Percentiles rank a stretch among this genome's conserved stretches.
These are phyloP conservation scores for Hydraecia micacea DNA, from an alignment of 2,888 invertebrate species.

Conservation along the genomic window DNA sequence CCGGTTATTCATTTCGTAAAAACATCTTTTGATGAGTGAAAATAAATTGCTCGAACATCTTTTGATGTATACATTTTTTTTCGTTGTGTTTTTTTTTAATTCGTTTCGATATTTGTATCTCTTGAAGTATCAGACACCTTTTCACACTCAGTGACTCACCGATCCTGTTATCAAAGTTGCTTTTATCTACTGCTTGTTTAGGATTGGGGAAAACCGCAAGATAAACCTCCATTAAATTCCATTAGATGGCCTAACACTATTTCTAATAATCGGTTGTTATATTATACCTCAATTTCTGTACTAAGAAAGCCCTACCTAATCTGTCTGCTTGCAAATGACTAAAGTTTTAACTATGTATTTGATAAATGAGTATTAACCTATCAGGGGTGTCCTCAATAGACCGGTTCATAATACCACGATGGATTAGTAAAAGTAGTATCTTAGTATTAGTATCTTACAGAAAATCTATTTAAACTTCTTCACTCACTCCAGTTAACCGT, in stretches of 20 bases:
- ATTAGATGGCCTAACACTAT: slow-evolving; percentile 39
- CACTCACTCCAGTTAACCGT: slow-evolving; percentile 25
- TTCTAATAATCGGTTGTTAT: slow-evolving; percentile 53
- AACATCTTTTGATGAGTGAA: slow-evolving; percentile 38
- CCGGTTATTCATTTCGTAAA: slow-evolving; percentile 33
- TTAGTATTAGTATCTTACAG: slow-evolving; percentile 18
- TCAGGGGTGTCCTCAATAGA: slow-evolving; percentile 53
- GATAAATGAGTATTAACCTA: slow-evolving; percentile 64
- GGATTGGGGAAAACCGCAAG: slow-evolving; percentile 33
- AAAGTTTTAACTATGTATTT: slow-evolving; percentile 66
- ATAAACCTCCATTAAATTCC: slow-evolving; percentile 38
- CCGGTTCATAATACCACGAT: slow-evolving; percentile 37
- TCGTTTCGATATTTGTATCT: slow-evolving; percentile 16
- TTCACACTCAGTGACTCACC: slow-evolving; percentile 24
- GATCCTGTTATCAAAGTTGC: slow-evolving; percentile 4
- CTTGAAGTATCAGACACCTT: slow-evolving; percentile 23
- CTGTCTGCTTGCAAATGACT: slow-evolving; percentile 59
- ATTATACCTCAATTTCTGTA: slow-evolving; percentile 49
- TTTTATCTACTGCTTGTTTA: slow-evolving; percentile 31
- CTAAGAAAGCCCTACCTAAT: slow-evolving; percentile 49
- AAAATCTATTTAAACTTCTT: slow-evolving; percentile 51
- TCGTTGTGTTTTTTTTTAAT: slow-evolving; percentile 12
- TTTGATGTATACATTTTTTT: slow-evolving; percentile 28
- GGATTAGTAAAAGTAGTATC: slow-evolving; percentile 25
- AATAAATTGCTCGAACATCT: slow-evolving; percentile 38